Percentiles rank a stretch among this genome's conserved stretches.
Conservation (phyloP, 1,140 invertebrate genomes). For the Solen grandis region DNA sequence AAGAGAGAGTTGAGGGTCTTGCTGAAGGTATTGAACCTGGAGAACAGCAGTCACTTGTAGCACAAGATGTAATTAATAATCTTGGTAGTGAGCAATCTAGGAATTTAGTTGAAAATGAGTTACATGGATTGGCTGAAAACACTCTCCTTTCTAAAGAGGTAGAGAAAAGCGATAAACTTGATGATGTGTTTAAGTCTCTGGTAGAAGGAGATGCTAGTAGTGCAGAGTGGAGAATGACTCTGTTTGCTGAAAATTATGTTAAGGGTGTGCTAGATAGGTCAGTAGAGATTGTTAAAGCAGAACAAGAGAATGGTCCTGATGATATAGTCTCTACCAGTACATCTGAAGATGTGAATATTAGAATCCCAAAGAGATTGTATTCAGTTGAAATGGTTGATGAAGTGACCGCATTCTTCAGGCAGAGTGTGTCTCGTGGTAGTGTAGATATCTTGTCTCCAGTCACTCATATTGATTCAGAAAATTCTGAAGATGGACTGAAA, state of each 20-base stretch:
- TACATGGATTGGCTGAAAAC: no score
- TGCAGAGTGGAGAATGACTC: conserved; percentile 12
- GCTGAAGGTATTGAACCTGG: no score
- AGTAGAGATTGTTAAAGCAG: not conserved
- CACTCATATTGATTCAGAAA: not conserved
- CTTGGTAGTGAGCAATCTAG: no score
- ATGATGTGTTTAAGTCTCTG: not conserved
- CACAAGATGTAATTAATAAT: no score
- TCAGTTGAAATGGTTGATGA: conserved; percentile 32
- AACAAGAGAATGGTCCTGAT: not conserved
- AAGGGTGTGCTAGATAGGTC: conserved; percentile 25
- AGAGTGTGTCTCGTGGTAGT: conserved; percentile 10
- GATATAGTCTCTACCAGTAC: not conserved
- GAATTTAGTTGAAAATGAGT: no score
- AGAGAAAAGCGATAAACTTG: not conserved
- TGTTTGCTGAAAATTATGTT: conserved; percentile 47
- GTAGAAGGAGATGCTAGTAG: not conserved
- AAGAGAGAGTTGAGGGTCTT: no score
- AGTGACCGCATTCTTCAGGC: not conserved
- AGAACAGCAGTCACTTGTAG: no score
- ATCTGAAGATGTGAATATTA: conserved; percentile 32
- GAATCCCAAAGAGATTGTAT: conserved; percentile 20
- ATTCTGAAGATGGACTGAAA: conserved; percentile 2
- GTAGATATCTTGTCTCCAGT: conserved; percentile 38
- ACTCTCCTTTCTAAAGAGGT: no score